Conservation (phyloP, 2,113 vertebrate genomes). For the Eptesicus fuscus region DNA sequence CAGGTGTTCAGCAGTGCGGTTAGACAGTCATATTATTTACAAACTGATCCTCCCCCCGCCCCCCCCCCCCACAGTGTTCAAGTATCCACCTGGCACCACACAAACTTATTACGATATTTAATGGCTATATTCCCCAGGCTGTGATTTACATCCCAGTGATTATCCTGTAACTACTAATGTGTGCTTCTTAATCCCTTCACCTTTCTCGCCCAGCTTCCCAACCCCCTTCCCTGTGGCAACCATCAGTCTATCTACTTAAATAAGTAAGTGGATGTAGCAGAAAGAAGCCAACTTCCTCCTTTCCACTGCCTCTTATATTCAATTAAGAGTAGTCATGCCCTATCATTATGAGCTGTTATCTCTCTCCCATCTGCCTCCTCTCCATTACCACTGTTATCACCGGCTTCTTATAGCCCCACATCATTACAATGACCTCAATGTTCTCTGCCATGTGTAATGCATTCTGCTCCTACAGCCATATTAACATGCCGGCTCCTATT, state of each 20-base stretch:
- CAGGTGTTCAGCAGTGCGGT: not conserved
- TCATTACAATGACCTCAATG: not conserved
- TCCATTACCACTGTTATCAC: not conserved
- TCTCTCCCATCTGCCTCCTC: not conserved
- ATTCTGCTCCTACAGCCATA: not conserved
- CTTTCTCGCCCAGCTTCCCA: not conserved
- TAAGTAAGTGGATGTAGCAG: not conserved
- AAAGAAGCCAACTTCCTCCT: not conserved
- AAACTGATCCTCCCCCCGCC: not conserved
- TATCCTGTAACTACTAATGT: not conserved
- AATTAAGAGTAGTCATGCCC: not conserved
- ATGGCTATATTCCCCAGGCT: not conserved
- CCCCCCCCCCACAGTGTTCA: not conserved
- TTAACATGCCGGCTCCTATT: not conserved
- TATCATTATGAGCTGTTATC: not conserved
- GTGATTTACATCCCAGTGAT: not conserved
- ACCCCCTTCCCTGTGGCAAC: not conserved
- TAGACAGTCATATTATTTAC: not conserved
- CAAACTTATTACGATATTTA: not conserved
- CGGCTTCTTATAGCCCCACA: not conserved
- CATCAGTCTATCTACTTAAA: not conserved
- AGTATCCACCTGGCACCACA: not conserved
- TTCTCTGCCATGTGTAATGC: not conserved
- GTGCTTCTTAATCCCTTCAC: not conserved
- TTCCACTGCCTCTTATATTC: not conserved